phyloP scores from a whole-genome alignment of 2,888 invertebrate species.

The Exocentrus adspersus region DNA sequence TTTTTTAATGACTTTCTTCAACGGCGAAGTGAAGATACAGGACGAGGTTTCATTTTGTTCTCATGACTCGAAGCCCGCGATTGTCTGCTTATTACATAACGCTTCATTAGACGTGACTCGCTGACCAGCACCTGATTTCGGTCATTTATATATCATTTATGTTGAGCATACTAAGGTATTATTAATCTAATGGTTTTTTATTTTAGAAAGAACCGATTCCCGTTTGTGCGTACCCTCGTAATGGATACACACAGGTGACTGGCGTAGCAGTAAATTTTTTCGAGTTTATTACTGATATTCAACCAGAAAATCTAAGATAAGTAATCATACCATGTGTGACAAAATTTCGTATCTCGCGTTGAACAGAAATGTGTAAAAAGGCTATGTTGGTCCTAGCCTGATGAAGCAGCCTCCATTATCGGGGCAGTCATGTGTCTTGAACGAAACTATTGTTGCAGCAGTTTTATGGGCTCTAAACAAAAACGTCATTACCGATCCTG shows the following conservation, averaged over 20 bases:
- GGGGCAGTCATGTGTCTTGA: conserved; percentile 55
- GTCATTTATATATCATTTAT: conserved; percentile 34
- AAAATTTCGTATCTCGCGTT: too few relatives aligned
- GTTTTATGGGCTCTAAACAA: conserved; percentile 61
- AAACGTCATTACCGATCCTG: conserved; percentile 55
- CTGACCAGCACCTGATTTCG: conserved; percentile 29
- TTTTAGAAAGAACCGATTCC: conserved; percentile 1
- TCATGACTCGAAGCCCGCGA: conserved; percentile 18
- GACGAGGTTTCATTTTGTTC: conserved; percentile 30
- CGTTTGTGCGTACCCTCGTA: neutral
- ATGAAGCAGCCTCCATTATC: conserved; percentile 57
- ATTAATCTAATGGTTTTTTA: conserved; percentile 23
- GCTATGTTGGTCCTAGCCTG: conserved; percentile 46
- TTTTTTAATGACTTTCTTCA: conserved; percentile 59
- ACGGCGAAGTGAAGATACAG: conserved; percentile 35
- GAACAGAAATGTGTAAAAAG: conserved; percentile 44
- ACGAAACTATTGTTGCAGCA: conserved; percentile 55
- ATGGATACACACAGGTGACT: neutral
- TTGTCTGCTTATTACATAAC: conserved; percentile 31
- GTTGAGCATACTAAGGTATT: conserved; percentile 19
- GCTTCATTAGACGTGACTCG: conserved; percentile 30
- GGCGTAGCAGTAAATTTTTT: too few relatives aligned
- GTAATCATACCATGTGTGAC: too few relatives aligned
- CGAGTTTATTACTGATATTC: too few relatives aligned
- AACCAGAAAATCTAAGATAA: too few relatives aligned